A percentile compares a stretch with the other conserved stretches of the same genome.
phyloP scores from a whole-genome alignment of 2,113 vertebrate genomes.

The Sphaerodactylus townsendi region DNA sequence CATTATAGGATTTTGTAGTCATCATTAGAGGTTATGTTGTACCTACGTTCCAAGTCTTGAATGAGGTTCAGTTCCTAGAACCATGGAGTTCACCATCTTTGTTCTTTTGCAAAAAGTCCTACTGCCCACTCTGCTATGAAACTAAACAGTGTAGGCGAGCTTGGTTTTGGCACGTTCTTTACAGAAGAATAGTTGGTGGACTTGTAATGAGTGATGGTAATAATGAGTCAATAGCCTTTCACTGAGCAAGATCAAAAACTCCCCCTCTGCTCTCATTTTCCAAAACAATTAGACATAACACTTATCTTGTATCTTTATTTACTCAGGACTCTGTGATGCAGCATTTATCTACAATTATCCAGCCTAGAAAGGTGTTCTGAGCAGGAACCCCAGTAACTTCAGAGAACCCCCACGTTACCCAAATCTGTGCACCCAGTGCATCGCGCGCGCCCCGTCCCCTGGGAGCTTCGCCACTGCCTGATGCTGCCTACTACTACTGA shows the following conservation, averaged over 20 bases:
- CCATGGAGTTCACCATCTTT: too few species aligned
- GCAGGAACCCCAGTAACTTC: too few species aligned
- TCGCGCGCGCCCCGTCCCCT: too few species aligned
- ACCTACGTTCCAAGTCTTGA: background rate
- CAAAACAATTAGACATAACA: background rate
- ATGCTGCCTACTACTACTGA: too few species aligned
- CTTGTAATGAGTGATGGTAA: conserved; percentile 29
- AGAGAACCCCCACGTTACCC: too few species aligned
- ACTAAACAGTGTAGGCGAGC: background rate
- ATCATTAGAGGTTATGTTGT: background rate
- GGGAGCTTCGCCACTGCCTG: too few species aligned
- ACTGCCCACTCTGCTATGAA: background rate
- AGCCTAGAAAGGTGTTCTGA: background rate
- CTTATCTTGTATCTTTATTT: conserved; percentile 11
- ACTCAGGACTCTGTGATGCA: background rate
- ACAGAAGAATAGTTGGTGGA: background rate
- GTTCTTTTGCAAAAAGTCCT: background rate
- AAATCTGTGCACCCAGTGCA: too few species aligned
- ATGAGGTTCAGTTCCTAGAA: too few species aligned
- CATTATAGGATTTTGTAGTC: too few species aligned
- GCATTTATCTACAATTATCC: background rate
- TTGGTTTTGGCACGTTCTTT: accelerated
- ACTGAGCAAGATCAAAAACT: background rate
- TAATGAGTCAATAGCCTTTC: conserved; percentile 41
- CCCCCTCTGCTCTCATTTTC: background rate